These are phyloP conservation scores for Smutsia gigantea DNA, from an alignment of 2,797 vertebrate species.

Conservation along the genomic window DNA sequence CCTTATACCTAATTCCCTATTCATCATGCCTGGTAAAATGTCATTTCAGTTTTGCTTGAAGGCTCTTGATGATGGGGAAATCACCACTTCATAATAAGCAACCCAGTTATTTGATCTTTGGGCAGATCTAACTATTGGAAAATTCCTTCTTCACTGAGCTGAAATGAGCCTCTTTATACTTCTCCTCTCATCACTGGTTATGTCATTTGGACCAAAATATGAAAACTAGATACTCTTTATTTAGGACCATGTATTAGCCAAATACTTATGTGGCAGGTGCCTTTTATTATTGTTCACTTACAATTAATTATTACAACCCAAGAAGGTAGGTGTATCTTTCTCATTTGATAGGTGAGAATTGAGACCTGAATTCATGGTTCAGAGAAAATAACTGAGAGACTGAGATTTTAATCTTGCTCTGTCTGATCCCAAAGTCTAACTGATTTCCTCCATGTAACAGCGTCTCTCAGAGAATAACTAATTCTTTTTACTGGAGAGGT, in stretches of 20 bases:
- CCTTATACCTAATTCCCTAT: slow-evolving; percentile 9
- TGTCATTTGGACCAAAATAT: neutral
- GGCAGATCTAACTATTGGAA: neutral
- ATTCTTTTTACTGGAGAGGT: neutral
- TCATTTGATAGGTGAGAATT: neutral
- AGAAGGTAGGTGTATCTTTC: neutral
- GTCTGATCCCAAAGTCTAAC: neutral
- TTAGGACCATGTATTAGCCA: neutral
- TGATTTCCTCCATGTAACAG: neutral
- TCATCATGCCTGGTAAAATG: neutral
- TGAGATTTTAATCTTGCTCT: neutral
- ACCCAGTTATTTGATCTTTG: neutral
- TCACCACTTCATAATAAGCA: neutral
- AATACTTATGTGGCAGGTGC: neutral
- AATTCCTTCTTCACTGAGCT: slow-evolving; percentile 13
- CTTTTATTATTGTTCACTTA: neutral
- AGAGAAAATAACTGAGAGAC: neutral
- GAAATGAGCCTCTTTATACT: neutral
- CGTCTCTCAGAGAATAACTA: neutral
- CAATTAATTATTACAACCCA: neutral
- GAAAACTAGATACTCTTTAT: neutral
- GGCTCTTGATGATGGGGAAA: slow-evolving; percentile 18
- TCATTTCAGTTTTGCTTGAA: slow-evolving; percentile 53
- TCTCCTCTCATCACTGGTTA: neutral
- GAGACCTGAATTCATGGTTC: neutral